phyloP scores from a whole-genome alignment of 2,888 invertebrate species.

The Drosophila paranaensis region DNA sequence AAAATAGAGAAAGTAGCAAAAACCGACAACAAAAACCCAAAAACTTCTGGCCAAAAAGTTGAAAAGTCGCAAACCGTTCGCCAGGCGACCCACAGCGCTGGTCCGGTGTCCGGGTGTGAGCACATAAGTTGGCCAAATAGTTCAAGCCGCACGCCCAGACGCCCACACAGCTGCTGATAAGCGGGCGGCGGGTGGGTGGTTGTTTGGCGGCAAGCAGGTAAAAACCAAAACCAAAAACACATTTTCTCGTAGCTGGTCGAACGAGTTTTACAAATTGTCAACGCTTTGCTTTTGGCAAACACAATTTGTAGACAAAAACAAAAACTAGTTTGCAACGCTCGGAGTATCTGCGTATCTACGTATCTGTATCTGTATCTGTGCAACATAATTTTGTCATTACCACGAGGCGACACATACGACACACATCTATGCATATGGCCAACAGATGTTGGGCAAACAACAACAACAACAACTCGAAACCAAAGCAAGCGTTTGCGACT shows the following conservation, averaged over 20 bases:
- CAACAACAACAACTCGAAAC: slow-evolving; percentile 34
- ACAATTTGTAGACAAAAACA: slow-evolving; percentile 62
- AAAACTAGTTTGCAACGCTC: slow-evolving; percentile 59
- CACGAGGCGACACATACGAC: slow-evolving; percentile 35
- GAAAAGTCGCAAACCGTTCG: slow-evolving; percentile 65
- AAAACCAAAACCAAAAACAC: slow-evolving; percentile 14
- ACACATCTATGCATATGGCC: slow-evolving; percentile 63
- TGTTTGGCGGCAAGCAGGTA: slow-evolving; percentile 23
- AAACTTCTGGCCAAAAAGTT: slow-evolving; percentile 67
- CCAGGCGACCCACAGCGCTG: slow-evolving; percentile 29
- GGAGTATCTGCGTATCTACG: slow-evolving; percentile 32
- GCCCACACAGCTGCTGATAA: slow-evolving; percentile 41
- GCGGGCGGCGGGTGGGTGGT: slow-evolving; percentile 39
- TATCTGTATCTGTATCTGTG: slow-evolving; percentile 57
- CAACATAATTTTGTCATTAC: slow-evolving; percentile 79
- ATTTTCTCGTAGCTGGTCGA: slow-evolving; percentile 62
- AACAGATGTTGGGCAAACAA: slow-evolving; percentile 73
- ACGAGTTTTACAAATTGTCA: slow-evolving; percentile 78
- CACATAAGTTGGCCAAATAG: slow-evolving; percentile 25
- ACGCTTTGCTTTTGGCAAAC: slow-evolving; percentile 72
- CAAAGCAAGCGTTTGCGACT: slow-evolving; percentile 21
- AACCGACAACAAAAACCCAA: slow-evolving; percentile 9
- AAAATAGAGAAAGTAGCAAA: slow-evolving; percentile 74
- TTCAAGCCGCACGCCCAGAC: slow-evolving; percentile 25
- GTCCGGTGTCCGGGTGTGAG: slow-evolving; percentile 12